These are phyloP conservation scores for Scomber scombrus DNA, from an alignment of 2,113 vertebrate genomes.

Conservation along the genomic window DNA sequence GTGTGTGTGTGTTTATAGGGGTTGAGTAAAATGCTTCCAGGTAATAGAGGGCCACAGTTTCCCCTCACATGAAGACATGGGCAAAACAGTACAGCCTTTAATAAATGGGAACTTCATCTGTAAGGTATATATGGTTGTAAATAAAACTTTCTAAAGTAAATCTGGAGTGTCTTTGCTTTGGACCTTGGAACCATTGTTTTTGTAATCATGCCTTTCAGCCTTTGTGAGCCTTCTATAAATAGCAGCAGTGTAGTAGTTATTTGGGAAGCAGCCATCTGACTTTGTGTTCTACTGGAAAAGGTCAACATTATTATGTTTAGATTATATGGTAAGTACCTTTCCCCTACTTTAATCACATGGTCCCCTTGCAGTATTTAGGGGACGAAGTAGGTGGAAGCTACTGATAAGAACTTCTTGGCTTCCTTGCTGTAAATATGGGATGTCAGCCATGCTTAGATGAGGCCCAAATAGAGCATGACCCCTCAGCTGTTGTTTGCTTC, in stretches of 20 bases:
- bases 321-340: conserved; percentile 73
- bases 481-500: conserved; percentile 46
- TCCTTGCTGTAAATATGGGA: conserved; percentile 46
- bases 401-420: conserved; percentile 30
- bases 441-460: conserved; percentile 31
- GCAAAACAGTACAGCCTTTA: background rate
- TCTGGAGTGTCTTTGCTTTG: background rate
- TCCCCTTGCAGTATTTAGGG: conserved; percentile 45
- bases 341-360: conserved; percentile 74
- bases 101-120: background rate
- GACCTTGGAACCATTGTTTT: conserved; percentile 4
- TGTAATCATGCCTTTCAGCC: conserved; percentile 22
- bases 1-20: conserved; percentile 8
- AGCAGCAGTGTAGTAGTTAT: conserved; percentile 53
- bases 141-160: conserved; percentile 21
- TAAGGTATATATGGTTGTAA: background rate
- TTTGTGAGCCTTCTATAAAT: conserved; percentile 67
- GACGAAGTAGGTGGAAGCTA: conserved; percentile 9
- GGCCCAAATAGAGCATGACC: conserved; percentile 21
- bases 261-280: conserved; percentile 66
- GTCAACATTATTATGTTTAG: conserved; percentile 77
- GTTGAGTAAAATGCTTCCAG: conserved; percentile 22
- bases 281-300: conserved; percentile 57
- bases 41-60: conserved; percentile 31
- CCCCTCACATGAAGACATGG: background rate